Evolutionary conservation across 2,113 vertebrate species (phyloP), one percentile per base, ranked within the genome.

Genomic region (Fulica atra): DNA sequence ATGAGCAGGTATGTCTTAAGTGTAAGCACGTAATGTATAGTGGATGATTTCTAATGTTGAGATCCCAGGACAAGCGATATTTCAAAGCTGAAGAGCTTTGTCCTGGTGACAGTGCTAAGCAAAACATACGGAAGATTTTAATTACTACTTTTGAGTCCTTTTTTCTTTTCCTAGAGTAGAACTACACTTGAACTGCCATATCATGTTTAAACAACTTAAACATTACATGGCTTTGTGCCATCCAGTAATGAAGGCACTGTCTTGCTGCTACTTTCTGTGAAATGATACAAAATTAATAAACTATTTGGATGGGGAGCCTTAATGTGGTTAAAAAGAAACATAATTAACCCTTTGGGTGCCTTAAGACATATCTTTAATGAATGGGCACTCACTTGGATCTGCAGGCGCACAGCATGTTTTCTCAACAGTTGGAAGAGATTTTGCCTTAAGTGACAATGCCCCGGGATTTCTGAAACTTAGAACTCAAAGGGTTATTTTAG

Each of bases 291-390:
- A 71, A 73, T 74, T 53, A 28, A 38, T 85, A 93, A 96, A 36
- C 61, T 50, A 48, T 74, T 94, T n/a, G 57, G 60, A 84, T 92
- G 17, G 60, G 92, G 50, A 96, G 96, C 95, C 97, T 98, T 97
- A 96, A 92, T 86, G 51, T 77, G 66, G 50, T 91, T 92, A 86
- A 93, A 93, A 88, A 53, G 16, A 51, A 95, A 33, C 8, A 26
- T 33, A n/a, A 64, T 66, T 83, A 97, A 95, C 91, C 87, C 93
- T 98, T 77, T 96, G 95, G 93, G 95, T 96, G 97, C 96, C 97
- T 98, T 97, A 97, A 97, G 71, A 93, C 36, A 42, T 79, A 74
- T 7, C 69, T 90, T 86, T 65, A 92, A 25, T 20, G 50, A 78
- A 92, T 3, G 51, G 94, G 92, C 89, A 64, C 81, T 95, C 72